phyloP scores from a whole-genome alignment of 2,888 invertebrate species.

The Acanthococcus lagerstroemiae region DNA sequence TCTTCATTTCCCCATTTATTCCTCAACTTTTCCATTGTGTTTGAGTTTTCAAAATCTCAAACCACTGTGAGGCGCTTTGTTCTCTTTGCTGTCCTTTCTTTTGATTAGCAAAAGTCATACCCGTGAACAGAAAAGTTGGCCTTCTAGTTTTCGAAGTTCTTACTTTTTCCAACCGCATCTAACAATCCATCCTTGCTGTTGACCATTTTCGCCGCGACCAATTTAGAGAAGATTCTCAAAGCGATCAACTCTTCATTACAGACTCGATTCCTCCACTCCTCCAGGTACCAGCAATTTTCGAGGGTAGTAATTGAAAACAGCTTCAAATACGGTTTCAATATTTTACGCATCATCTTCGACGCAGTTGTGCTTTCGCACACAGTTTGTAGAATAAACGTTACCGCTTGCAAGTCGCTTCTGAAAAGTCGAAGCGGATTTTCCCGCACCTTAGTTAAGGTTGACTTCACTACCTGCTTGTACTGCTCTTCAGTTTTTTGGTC shows the following conservation, averaged over 20 bases:
- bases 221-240: constrained; percentile 49
- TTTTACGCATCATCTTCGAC: not conserved
- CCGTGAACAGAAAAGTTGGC: no score
- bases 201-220: constrained; percentile 45
- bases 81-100: no score
- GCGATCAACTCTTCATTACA: constrained; percentile 51
- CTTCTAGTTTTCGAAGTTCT: no score
- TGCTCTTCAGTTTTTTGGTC: not conserved
- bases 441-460: not conserved
- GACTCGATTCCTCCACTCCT: constrained; percentile 49
- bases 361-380: not conserved
- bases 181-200: constrained; percentile 53
- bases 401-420: not conserved
- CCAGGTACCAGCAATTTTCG: constrained; percentile 57
- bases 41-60: no score
- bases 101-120: no score
- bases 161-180: constrained; percentile 49
- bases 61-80: no score
- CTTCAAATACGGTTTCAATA: constrained; percentile 49
- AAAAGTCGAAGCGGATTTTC: not conserved
- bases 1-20: no score
- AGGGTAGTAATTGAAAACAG: constrained; percentile 51
- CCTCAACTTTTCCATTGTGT: no score
- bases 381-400: not conserved
- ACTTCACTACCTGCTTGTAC: not conserved